Percentiles rank a stretch among this genome's conserved stretches.
Conservation (phyloP, 2,888 invertebrate genomes). For the Nemoura dubitans region DNA sequence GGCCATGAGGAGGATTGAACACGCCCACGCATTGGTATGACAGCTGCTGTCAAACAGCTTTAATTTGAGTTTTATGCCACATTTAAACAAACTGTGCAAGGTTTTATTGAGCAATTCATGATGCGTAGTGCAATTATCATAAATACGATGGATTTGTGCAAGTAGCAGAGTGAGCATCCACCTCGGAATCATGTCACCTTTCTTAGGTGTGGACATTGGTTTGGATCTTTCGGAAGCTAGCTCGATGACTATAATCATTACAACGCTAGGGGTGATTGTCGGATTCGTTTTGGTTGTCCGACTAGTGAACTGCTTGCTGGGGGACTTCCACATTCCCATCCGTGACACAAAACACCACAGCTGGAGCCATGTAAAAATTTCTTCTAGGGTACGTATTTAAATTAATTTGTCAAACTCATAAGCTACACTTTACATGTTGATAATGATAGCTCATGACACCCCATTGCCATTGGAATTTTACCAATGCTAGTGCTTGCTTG, state of each 20-base stretch:
- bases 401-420: neutral
- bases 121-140: neutral
- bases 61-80: neutral
- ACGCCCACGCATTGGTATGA: neutral
- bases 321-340: slow-evolving; percentile 62
- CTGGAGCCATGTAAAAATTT: slow-evolving; percentile 63
- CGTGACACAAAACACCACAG: slow-evolving; percentile 65
- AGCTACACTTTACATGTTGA: neutral
- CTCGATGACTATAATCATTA: neutral
- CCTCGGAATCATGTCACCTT: neutral
- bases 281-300: slow-evolving; percentile 62
- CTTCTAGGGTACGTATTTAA: slow-evolving; percentile 59
- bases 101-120: neutral
- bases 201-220: neutral
- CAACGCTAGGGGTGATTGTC: slow-evolving; percentile 54
- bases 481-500: neutral
- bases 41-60: neutral
- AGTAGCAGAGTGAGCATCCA: neutral
- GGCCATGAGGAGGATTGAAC: neutral
- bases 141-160: neutral
- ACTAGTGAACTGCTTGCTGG: slow-evolving; percentile 60
- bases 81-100: neutral
- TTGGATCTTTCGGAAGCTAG: slow-evolving; percentile 7
- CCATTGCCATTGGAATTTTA: neutral
- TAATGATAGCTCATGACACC: neutral